Evolutionary conservation across 2,797 vertebrate species (phyloP).

Genomic region (Botia almorhae): DNA sequence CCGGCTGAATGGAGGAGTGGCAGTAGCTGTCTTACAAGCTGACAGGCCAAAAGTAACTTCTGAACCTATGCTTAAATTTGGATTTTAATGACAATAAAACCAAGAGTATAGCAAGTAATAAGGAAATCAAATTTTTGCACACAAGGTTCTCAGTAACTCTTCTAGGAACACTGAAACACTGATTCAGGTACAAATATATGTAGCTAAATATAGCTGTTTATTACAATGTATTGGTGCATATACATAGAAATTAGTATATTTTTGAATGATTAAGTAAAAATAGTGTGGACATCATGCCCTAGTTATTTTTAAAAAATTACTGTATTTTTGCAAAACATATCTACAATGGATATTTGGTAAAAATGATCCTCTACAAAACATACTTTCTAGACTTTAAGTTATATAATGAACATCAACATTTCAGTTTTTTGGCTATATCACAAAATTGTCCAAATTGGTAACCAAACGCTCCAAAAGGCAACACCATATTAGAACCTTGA

Average conservation of each 20-base stretch:
- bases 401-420: neutral
- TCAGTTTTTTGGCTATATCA: neutral
- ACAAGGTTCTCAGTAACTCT: neutral
- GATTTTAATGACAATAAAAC: neutral
- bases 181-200: neutral
- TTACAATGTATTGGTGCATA: neutral
- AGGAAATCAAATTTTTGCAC: neutral
- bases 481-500: slow-evolving; percentile 24
- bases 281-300: too few species aligned
- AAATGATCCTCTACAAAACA: neutral
- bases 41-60: neutral
- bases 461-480: neutral
- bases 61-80: neutral
- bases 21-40: neutral
- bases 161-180: neutral
- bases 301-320: too few species aligned
- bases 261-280: neutral
- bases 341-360: neutral
- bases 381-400: too few species aligned
- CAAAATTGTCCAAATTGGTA: neutral
- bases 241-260: neutral
- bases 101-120: neutral
- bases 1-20: slow-evolving; percentile 4
- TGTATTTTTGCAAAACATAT: too few species aligned
- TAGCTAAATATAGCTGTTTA: neutral